Conservation (phyloP, 1,140 invertebrate genomes). For the Euura lappo region DNA sequence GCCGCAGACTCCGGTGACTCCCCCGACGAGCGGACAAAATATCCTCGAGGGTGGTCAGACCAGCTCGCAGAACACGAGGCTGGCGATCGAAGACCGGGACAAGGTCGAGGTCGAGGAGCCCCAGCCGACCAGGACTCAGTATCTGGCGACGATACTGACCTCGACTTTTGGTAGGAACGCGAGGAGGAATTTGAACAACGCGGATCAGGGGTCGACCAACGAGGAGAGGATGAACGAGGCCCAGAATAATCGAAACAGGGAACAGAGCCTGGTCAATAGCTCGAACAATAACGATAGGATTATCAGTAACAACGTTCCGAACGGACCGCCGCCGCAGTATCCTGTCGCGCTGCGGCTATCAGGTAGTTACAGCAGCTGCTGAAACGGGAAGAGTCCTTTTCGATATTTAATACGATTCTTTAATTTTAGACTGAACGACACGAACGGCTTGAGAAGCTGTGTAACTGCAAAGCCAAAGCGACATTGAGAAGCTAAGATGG, state of each 20-base stretch:
- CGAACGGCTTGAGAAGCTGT: too few relatives aligned
- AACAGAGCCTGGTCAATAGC: too few relatives aligned
- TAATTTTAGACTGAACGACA: too few relatives aligned
- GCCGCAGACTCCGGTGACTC: conserved; percentile 8
- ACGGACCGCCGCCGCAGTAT: not conserved
- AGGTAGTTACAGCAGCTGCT: not conserved
- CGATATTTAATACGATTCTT: too few relatives aligned
- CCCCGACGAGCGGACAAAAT: conserved; percentile 7
- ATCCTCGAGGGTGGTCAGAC: not conserved
- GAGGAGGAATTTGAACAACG: conserved; percentile 12
- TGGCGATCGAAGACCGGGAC: not conserved
- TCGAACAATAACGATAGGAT: too few relatives aligned
- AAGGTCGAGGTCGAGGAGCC: not conserved
- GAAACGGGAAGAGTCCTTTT: not conserved
- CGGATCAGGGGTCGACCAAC: not conserved
- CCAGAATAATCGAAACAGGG: not conserved
- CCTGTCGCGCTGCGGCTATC: not conserved
- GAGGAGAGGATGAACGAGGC: not conserved
- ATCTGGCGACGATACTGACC: conserved; percentile 25
- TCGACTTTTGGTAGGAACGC: conserved; percentile 25
- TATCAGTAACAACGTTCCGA: not conserved
- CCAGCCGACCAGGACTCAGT: conserved; percentile 14
- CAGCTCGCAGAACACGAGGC: conserved; percentile 8
- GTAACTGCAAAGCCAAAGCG: too few relatives aligned
- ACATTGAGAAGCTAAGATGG: too few relatives aligned